phyloP scores from a whole-genome alignment of 2,888 invertebrate species.

The Lomographa bimaculata region DNA sequence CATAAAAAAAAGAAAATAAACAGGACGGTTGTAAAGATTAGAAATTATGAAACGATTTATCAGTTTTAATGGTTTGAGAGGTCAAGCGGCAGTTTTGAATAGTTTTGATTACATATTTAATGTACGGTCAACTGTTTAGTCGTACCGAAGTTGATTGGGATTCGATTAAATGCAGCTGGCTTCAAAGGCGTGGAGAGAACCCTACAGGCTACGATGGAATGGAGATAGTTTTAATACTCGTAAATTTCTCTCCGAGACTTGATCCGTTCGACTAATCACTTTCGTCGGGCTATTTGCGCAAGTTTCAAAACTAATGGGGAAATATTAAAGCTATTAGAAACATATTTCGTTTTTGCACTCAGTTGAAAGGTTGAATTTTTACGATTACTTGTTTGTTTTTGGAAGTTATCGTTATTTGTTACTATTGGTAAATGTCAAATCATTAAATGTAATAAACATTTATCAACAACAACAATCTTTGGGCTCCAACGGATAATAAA shows the following conservation, averaged over 20 bases:
- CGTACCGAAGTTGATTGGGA: constrained; percentile 72
- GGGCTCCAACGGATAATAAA: no score
- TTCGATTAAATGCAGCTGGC: constrained; percentile 76
- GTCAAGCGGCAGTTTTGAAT: constrained; percentile 61
- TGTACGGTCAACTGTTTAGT: constrained; percentile 70
- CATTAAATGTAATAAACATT: no score
- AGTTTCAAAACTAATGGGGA: constrained; percentile 58
- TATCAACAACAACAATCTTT: no score
- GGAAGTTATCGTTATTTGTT: no score
- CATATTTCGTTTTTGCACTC: constrained; percentile 20
- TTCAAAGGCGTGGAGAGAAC: constrained; percentile 56
- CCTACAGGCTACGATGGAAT: constrained; percentile 68
- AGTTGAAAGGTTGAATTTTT: constrained; percentile 2
- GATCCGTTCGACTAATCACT: constrained; percentile 71
- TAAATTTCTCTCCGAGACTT: constrained; percentile 73
- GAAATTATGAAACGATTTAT: constrained; percentile 62
- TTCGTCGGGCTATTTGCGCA: constrained; percentile 59
- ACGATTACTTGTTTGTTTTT: no score
- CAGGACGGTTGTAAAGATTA: constrained; percentile 46
- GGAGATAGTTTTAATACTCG: constrained; percentile 80
- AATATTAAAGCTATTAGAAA: constrained; percentile 27
- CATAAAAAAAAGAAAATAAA: constrained; percentile 51
- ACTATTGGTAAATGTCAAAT: no score
- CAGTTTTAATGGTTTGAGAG: constrained; percentile 59
- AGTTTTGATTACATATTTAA: constrained; percentile 71